These are phyloP conservation scores for Salvelinus alpinus DNA, from an alignment of 2,113 vertebrate genomes.

Conservation along the genomic window DNA sequence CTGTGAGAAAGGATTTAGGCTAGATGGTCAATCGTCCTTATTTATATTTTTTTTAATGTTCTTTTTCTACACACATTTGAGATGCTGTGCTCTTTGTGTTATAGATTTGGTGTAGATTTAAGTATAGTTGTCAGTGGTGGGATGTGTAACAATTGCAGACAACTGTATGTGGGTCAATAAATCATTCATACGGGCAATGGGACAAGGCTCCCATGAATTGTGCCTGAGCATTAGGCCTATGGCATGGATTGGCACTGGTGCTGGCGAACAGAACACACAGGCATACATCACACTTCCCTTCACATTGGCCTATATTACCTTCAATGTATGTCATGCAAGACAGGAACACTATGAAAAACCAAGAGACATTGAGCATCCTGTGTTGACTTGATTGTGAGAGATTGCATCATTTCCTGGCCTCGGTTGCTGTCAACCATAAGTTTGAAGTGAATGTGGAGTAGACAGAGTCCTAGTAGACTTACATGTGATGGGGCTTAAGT, in stretches of 20 bases:
- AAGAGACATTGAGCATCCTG: neutral
- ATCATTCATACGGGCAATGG: conserved; percentile 49
- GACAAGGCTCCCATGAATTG: conserved; percentile 11
- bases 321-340: neutral
- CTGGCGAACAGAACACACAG: neutral
- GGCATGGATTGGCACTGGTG: neutral
- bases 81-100: neutral
- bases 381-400: conserved; percentile 7
- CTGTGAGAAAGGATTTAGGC: neutral
- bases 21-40: too few relatives aligned
- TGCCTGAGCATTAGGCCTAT: conserved; percentile 4
- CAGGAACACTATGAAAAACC: neutral
- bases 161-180: conserved; percentile 46
- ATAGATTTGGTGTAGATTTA: neutral
- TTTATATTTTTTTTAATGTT: too few relatives aligned
- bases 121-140: neutral
- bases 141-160: conserved; percentile 14
- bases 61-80: too few relatives aligned
- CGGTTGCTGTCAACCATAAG: conserved; percentile 10
- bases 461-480: neutral
- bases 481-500: conserved; percentile 46
- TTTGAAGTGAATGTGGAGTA: conserved; percentile 32
- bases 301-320: too few relatives aligned
- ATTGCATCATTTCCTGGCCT: neutral
- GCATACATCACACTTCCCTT: neutral